Base-by-base conservation (phyloP, 2,797 vertebrate genomes). In the Halcyon smyrnensis region DNA sequence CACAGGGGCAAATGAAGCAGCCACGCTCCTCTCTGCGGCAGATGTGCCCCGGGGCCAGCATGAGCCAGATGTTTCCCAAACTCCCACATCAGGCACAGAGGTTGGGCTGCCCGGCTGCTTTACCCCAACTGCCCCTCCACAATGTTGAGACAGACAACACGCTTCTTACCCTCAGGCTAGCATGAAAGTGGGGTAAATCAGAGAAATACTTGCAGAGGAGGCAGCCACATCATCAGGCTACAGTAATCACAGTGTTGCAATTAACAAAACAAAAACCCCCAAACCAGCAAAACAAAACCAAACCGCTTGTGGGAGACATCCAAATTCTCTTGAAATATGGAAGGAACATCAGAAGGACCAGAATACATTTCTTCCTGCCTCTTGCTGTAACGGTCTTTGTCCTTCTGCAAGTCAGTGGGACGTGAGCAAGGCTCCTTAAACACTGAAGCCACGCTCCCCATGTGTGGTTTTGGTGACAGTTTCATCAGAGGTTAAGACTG, bases 401-500 rank as follows among this genome's bases (percentile, higher is more conserved):
- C 43, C 36, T 53, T 20, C 64, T 56, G 4, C 37, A n/a, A 74
- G 36, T 13, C n/a, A 76, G n/a, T 13, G 12, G 34, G 24, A 45
- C 1, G 1, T 13, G 37, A 67, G 36, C 12, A 53, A 64, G 65
- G 20, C 7, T 54, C 41, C 50, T 76, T 81, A 92, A 90, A 77
- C n/a, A 45, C 63, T 20, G 60, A 48, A 18, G n/a, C 20, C 45
- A 39, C 0, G 0, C 15, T 83, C 39, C 17, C 15, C 8, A 32
- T 0, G 0, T 0, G 5, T 20, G 60, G 21, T 41, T 84, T 76
- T 34, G 12, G 15, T 30, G 14, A 50, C 25, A 51, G 54, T 1
- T 90, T 18, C 18, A 19, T 18, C 20, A 45, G 12, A 1, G 15
- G 7, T 30, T 67, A 5, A 85, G 30, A 41, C 32, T 27, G 43